Conservation (phyloP, 2,113 vertebrate genomes). For the Mandrillus leucophaeus region DNA sequence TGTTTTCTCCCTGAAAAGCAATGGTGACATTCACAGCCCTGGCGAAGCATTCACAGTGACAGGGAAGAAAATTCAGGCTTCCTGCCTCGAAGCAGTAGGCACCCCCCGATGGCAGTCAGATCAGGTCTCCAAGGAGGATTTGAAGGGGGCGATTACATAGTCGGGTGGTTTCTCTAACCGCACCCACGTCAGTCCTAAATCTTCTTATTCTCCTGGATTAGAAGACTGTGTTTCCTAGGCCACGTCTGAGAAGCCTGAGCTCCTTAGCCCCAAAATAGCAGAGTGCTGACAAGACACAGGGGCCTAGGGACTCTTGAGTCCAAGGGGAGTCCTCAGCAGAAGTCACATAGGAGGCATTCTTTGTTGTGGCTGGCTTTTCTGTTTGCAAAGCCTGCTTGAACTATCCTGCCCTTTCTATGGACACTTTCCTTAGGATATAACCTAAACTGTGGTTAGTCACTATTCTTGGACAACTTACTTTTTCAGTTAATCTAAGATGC, state of each 20-base stretch:
- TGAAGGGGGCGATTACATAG: neutral
- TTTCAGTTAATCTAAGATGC: neutral
- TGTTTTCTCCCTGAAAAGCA: neutral
- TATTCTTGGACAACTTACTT: neutral
- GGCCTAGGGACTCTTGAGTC: neutral
- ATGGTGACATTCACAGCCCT: neutral
- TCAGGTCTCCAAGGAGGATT: conserved; percentile 71
- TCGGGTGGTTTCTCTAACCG: neutral
- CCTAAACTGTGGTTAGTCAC: neutral
- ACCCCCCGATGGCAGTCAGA: conserved; percentile 56
- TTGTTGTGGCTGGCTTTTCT: neutral
- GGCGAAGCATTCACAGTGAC: neutral
- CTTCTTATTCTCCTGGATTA: conserved; percentile 51
- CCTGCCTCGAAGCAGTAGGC: conserved; percentile 60
- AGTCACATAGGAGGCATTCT: neutral
- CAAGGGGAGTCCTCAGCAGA: accelerated
- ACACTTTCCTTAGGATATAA: neutral
- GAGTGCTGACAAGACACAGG: neutral
- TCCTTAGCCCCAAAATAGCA: conserved; percentile 63
- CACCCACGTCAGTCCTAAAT: neutral
- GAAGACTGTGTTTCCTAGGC: neutral
- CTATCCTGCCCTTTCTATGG: neutral
- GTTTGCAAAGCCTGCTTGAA: neutral
- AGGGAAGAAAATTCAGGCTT: conserved; percentile 47
- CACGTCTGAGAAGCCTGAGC: neutral